Conservation (phyloP, 2,113 vertebrate genomes). For the Anser cygnoides region DNA sequence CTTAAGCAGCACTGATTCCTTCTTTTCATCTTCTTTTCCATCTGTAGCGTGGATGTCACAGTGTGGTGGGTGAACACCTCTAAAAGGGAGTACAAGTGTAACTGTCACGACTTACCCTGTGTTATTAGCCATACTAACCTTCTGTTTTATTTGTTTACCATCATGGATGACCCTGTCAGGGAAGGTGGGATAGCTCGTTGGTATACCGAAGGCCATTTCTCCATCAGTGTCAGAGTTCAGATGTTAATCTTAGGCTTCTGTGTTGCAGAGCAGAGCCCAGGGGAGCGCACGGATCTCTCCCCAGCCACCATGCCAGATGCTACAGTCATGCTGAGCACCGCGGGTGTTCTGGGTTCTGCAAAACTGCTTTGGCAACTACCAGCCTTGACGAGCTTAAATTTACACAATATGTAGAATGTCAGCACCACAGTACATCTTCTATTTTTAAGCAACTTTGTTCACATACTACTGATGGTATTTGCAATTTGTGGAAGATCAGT, state of each 20-base stretch:
- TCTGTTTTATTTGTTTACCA: not conserved
- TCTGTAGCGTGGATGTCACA: not conserved
- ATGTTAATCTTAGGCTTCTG: not conserved
- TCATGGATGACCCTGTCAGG: not conserved
- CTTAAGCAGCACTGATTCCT: not conserved
- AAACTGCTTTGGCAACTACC: slow-evolving; percentile 35
- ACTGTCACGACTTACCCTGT: not conserved
- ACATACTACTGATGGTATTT: slow-evolving; percentile 13
- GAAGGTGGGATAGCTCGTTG: not conserved
- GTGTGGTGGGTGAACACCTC: not conserved
- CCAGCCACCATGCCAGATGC: not conserved
- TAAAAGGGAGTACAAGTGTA: not conserved
- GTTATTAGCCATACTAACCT: not conserved
- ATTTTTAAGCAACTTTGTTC: slow-evolving; percentile 52
- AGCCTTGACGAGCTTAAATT: slow-evolving; percentile 22
- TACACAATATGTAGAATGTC: slow-evolving; percentile 51
- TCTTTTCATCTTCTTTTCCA: not conserved
- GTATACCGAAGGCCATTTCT: not conserved
- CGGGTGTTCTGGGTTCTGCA: slow-evolving; percentile 7
- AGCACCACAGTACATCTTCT: slow-evolving; percentile 32
- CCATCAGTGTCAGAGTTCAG: accelerated
- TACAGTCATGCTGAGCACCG: not conserved
- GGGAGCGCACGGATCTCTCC: not conserved
- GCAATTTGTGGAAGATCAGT: slow-evolving; percentile 4
- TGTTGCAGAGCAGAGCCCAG: not conserved